Percentiles rank a stretch among this genome's conserved stretches.
Conservation (phyloP, 1,140 invertebrate genomes). For the Platyura marginata region DNA sequence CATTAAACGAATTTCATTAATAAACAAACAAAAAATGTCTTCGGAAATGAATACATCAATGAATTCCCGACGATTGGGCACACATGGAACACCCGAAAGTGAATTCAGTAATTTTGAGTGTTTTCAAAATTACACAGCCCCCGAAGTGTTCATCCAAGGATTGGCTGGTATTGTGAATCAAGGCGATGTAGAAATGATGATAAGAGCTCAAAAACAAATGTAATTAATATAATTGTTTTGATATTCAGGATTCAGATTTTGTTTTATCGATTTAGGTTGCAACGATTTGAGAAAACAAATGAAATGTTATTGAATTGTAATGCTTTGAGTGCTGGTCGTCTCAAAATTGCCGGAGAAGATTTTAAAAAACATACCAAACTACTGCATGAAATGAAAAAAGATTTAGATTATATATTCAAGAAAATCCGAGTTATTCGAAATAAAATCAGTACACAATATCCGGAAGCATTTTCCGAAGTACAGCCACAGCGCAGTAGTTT, state of each 20-base stretch:
- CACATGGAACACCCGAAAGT: slow-evolving; percentile 37
- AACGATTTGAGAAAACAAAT: slow-evolving; percentile 91
- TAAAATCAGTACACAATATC: slow-evolving; percentile 69
- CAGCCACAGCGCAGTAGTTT: slow-evolving; percentile 29
- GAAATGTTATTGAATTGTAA: slow-evolving; percentile 95
- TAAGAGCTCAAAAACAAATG: slow-evolving; percentile 85
- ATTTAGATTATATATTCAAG: slow-evolving; percentile 47
- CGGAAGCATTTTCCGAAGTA: slow-evolving; percentile 60
- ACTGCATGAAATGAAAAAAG: slow-evolving; percentile 50
- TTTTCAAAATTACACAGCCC: slow-evolving; percentile 75
- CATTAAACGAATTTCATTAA: too few species aligned
- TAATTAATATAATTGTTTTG: slow-evolving; percentile 26
- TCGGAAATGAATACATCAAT: slow-evolving; percentile 5
- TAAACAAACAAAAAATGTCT: too few species aligned
- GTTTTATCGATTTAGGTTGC: slow-evolving; percentile 46
- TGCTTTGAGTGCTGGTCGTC: slow-evolving; percentile 58
- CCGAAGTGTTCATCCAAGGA: slow-evolving; percentile 79
- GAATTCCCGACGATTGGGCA: slow-evolving; percentile 3
- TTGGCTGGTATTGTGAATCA: slow-evolving; percentile 79
- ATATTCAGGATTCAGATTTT: not conserved
- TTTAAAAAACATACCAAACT: slow-evolving; percentile 79
- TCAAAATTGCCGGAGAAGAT: slow-evolving; percentile 62
- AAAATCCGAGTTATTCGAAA: slow-evolving; percentile 57
- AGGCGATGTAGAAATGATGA: slow-evolving; percentile 76
- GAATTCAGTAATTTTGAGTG: slow-evolving; percentile 54